A percentile compares a stretch with the other conserved stretches of the same genome.
phyloP scores from a whole-genome alignment of 2,113 vertebrate genomes.

The Thymallus thymallus region DNA sequence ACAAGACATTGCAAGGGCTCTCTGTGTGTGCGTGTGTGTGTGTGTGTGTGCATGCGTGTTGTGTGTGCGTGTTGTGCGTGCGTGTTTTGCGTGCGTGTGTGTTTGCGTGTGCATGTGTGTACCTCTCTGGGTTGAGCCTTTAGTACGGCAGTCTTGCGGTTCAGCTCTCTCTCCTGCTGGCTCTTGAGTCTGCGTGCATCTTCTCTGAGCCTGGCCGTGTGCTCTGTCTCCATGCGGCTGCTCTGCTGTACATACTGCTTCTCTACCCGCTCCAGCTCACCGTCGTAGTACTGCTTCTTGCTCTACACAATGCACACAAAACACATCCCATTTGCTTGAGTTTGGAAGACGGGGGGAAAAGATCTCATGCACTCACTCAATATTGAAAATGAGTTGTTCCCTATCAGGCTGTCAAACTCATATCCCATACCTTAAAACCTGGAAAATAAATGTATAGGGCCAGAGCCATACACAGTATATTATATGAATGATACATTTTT shows the following conservation, averaged over 20 bases:
- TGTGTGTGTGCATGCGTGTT: neutral
- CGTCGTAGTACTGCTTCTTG: constrained; percentile 73
- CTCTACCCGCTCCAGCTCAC: constrained; percentile 66
- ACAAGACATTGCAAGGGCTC: neutral
- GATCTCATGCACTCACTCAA: too few species aligned
- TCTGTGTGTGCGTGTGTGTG: neutral
- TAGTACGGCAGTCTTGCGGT: constrained; percentile 41
- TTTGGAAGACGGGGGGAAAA: too few species aligned
- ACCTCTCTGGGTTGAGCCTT: constrained; percentile 65
- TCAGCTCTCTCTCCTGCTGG: constrained; percentile 64
- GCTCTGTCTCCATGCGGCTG: constrained; percentile 58
- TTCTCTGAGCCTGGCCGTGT: constrained; percentile 52
- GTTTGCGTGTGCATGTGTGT: neutral
- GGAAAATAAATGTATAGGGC: too few species aligned
- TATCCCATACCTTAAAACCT: too few species aligned
- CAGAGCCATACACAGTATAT: too few species aligned
- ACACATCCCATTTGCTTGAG: too few species aligned
- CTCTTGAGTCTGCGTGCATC: constrained; percentile 69
- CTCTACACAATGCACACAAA: constrained; percentile 40
- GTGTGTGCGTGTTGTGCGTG: neutral
- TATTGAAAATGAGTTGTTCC: too few species aligned
- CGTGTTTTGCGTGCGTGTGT: neutral
- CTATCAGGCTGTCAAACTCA: too few species aligned
- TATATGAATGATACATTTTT: too few species aligned
- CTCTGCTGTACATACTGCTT: constrained; percentile 58